These are phyloP conservation scores for Lagothrix lagotricha DNA, from an alignment of 2,797 vertebrate species.

Conservation along the genomic window DNA sequence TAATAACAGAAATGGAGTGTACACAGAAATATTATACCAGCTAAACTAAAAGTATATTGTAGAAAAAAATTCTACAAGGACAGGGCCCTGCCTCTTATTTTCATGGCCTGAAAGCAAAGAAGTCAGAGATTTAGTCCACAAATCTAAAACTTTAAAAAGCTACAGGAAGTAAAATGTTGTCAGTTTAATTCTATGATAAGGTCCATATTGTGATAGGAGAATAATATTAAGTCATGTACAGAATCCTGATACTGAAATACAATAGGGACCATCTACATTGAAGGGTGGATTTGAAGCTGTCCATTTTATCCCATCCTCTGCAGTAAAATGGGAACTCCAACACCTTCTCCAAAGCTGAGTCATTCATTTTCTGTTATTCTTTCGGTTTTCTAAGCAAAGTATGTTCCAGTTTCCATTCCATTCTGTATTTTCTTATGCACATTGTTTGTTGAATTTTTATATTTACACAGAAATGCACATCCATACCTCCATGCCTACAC, in stretches of 20 bases:
- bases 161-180: not conserved
- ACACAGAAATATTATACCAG: not conserved
- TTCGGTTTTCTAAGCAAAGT: not conserved
- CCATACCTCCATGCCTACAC: no score
- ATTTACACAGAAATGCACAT: not conserved
- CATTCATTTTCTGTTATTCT: not conserved
- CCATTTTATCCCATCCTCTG: not conserved
- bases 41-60: not conserved
- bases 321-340: not conserved
- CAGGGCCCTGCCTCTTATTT: not conserved
- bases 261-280: not conserved
- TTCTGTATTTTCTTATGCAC: not conserved
- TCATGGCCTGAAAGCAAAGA: not conserved
- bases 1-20: not conserved
- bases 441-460: not conserved
- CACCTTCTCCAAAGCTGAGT: not conserved
- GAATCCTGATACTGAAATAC: not conserved
- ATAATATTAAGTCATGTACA: not conserved
- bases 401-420: not conserved
- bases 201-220: not conserved
- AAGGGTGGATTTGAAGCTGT: not conserved
- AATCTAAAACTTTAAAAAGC: not conserved
- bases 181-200: not conserved
- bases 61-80: not conserved
- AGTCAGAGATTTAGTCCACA: not conserved